phyloP scores from a whole-genome alignment of 2,888 invertebrate species.

The Apomyelois bistriatella region DNA sequence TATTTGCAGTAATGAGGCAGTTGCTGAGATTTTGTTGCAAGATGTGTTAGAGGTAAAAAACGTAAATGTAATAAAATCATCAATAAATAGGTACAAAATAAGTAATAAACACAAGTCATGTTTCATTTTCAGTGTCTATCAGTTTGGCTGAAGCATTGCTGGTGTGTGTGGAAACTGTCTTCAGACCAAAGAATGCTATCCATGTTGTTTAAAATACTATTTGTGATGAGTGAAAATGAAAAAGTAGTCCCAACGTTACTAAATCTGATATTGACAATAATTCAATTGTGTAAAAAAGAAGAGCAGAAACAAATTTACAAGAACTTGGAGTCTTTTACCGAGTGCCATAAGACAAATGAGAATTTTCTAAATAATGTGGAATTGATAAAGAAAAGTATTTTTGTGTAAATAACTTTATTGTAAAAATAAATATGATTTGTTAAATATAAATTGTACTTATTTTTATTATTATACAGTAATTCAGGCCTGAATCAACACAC shows the following conservation, averaged over 20 bases:
- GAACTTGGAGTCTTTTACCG: slow-evolving; percentile 32
- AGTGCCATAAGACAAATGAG: slow-evolving; percentile 26
- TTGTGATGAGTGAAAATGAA: slow-evolving; percentile 41
- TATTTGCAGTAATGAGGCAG: slow-evolving; percentile 47
- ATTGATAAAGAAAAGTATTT: slow-evolving; percentile 33
- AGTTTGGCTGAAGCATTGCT: slow-evolving; percentile 59
- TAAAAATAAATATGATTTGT: slow-evolving; percentile 8
- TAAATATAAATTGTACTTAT: not conserved
- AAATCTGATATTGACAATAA: slow-evolving; percentile 46
- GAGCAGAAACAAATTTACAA: slow-evolving; percentile 41
- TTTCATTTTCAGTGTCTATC: slow-evolving; percentile 51
- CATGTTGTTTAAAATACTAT: slow-evolving; percentile 54
- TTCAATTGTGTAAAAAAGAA: slow-evolving; percentile 39
- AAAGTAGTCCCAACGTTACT: slow-evolving; percentile 36
- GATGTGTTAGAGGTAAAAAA: slow-evolving; percentile 50
- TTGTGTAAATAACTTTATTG: slow-evolving; percentile 21
- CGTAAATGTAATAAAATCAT: not conserved
- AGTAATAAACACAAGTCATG: too few relatives aligned
- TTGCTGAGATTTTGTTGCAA: slow-evolving; percentile 48
- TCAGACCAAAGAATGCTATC: slow-evolving; percentile 50
- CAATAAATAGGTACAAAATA: too few relatives aligned
- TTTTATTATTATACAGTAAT: not conserved
- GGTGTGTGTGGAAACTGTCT: slow-evolving; percentile 56
- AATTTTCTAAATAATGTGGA: slow-evolving; percentile 41
- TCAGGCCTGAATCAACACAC: not conserved